phyloP scores from a whole-genome alignment of 2,113 vertebrate species.

The Monopterus albus region DNA sequence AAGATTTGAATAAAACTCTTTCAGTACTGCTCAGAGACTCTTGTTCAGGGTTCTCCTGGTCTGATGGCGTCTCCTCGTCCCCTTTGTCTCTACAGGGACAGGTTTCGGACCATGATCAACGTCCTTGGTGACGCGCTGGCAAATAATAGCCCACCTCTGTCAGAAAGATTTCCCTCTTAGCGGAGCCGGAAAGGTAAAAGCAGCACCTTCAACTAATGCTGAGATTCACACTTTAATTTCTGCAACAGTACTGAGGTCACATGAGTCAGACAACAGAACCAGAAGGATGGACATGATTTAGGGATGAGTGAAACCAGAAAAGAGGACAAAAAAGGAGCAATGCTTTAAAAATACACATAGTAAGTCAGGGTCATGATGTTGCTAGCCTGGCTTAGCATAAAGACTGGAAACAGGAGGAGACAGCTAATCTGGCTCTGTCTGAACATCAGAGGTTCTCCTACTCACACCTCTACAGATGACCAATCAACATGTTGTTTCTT shows the following conservation, averaged over 20 bases:
- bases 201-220: not conserved
- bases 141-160: conserved; percentile 86
- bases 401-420: no score
- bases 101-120: conserved; percentile 89
- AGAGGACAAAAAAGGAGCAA: no score
- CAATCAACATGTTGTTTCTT: no score
- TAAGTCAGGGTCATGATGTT: no score
- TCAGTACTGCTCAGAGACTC: not conserved
- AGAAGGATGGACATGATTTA: no score
- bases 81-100: conserved; percentile 75
- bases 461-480: no score
- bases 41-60: not conserved
- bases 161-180: conserved; percentile 84
- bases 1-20: not conserved
- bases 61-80: not conserved
- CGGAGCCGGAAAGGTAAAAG: conserved; percentile 64
- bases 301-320: no score
- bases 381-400: no score
- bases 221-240: not conserved
- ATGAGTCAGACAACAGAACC: no score
- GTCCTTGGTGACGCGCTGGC: conserved; percentile 88
- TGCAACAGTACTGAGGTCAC: not conserved
- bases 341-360: no score
- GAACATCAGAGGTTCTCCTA: no score
- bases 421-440: no score